Evolutionary conservation across 2,797 vertebrate species (phyloP).

Genomic region (Acomys russatus): DNA sequence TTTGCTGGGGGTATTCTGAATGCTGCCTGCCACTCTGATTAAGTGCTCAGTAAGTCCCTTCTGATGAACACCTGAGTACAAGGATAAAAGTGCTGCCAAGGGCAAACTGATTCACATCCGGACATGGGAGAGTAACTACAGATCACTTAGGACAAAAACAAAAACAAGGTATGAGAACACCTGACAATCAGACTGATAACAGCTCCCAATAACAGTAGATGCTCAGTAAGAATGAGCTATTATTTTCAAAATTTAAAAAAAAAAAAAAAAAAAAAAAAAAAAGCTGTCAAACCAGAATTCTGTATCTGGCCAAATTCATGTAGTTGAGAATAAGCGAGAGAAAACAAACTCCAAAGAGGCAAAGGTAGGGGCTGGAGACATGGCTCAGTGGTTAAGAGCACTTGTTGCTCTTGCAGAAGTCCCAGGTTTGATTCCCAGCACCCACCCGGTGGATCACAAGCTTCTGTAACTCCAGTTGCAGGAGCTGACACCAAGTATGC

Average conservation of each 20-base stretch:
- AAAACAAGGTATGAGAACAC: background rate
- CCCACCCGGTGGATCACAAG: background rate
- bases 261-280: constrained; percentile 55
- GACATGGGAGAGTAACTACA: constrained; percentile 11
- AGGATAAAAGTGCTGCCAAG: background rate
- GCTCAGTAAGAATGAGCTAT: background rate
- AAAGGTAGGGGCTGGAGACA: background rate
- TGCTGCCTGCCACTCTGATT: background rate
- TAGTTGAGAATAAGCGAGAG: background rate
- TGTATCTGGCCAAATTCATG: constrained; percentile 29
- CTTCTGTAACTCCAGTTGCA: background rate
- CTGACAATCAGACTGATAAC: background rate
- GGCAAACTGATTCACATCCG: background rate
- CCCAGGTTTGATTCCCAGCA: background rate
- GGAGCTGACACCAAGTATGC: background rate
- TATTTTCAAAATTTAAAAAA: constrained; percentile 24
- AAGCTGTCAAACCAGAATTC: constrained; percentile 21
- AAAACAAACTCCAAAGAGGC: background rate
- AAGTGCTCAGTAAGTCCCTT: background rate
- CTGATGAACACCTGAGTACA: background rate
- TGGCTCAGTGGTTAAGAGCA: background rate
- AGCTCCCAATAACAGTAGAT: background rate
- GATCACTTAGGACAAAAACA: background rate
- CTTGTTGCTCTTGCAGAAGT: background rate
- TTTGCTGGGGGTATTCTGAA: constrained; percentile 58